phyloP scores from a whole-genome alignment of 2,888 invertebrate genomes.

The Ennomos fuscantarius region DNA sequence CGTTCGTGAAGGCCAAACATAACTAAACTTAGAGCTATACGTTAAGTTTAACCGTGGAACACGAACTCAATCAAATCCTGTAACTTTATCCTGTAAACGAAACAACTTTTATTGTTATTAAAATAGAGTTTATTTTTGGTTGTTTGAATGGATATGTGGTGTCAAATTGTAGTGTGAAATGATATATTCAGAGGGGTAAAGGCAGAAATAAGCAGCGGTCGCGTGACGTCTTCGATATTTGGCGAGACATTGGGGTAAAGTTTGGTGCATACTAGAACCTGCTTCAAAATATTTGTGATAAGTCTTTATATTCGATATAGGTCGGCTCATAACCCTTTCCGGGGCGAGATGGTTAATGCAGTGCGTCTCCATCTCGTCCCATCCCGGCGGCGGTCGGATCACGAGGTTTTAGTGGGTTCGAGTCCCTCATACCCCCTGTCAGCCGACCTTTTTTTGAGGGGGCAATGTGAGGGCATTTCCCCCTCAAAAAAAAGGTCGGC shows the following conservation, averaged over 20 bases:
- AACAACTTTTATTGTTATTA: conserved; percentile 18
- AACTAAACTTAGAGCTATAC: conserved; percentile 54
- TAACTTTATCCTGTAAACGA: conserved; percentile 6
- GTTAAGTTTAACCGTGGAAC: conserved; percentile 34
- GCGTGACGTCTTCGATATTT: conserved; percentile 72
- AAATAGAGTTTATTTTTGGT: conserved; percentile 53
- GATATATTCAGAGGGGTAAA: conserved; percentile 67
- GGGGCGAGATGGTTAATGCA: too few species aligned
- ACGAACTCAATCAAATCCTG: conserved; percentile 62
- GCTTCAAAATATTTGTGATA: too few species aligned
- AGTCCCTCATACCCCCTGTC: too few species aligned
- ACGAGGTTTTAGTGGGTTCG: too few species aligned
- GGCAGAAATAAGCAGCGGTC: conserved; percentile 53
- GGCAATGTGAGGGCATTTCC: too few species aligned
- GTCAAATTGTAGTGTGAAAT: conserved; percentile 78
- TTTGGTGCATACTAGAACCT: conserved; percentile 16
- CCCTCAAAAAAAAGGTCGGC: too few species aligned
- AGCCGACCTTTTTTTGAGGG: too few species aligned
- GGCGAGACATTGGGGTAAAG: conserved; percentile 55
- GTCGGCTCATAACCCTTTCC: too few species aligned
- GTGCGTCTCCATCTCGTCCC: too few species aligned
- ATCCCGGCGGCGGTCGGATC: too few species aligned
- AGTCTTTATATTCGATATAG: too few species aligned
- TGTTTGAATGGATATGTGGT: conserved; percentile 58
- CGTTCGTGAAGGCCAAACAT: conserved; percentile 62